Conservation (phyloP, 2,888 invertebrate species). For the Nysson spinosus region DNA sequence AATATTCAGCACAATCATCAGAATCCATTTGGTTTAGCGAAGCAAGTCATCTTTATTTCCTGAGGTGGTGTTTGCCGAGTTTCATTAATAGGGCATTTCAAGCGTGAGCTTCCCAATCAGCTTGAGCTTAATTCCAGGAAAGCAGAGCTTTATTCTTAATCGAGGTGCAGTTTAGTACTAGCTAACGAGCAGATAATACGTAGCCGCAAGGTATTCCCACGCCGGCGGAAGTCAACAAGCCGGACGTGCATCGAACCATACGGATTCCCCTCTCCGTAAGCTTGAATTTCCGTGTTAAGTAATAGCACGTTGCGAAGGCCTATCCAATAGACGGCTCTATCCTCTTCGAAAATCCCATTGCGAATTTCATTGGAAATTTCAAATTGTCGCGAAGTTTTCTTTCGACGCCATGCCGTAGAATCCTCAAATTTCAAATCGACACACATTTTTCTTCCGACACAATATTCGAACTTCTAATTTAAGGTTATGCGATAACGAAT, state of each 20-base stretch:
- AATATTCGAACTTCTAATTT: too few relatives aligned
- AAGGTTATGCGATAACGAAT: too few relatives aligned
- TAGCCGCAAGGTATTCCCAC: constrained; percentile 46
- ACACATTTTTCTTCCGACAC: too few relatives aligned
- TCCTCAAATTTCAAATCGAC: too few relatives aligned
- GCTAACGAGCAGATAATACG: constrained; percentile 41
- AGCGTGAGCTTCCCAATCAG: constrained; percentile 1
- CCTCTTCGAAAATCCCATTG: constrained; percentile 11
- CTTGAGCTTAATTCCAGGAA: constrained; percentile 8
- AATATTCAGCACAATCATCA: constrained; percentile 19
- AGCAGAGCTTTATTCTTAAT: constrained; percentile 7
- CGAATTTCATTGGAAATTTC: constrained; percentile 33
- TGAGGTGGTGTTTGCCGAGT: neutral
- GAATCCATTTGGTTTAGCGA: constrained; percentile 16
- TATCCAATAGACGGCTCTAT: constrained; percentile 28
- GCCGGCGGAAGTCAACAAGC: constrained; percentile 63
- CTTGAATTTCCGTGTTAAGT: constrained; percentile 60
- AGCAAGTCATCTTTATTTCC: constrained; percentile 10
- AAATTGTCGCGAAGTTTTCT: constrained; percentile 33
- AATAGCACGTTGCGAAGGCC: constrained; percentile 32
- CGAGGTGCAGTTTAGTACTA: constrained; percentile 10
- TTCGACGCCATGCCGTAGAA: too few relatives aligned
- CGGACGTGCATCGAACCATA: constrained; percentile 48
- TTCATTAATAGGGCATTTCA: neutral
- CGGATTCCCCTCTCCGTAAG: constrained; percentile 43